phyloP scores from a whole-genome alignment of 2,888 invertebrate species.

The Digitonthophagus gazella region DNA sequence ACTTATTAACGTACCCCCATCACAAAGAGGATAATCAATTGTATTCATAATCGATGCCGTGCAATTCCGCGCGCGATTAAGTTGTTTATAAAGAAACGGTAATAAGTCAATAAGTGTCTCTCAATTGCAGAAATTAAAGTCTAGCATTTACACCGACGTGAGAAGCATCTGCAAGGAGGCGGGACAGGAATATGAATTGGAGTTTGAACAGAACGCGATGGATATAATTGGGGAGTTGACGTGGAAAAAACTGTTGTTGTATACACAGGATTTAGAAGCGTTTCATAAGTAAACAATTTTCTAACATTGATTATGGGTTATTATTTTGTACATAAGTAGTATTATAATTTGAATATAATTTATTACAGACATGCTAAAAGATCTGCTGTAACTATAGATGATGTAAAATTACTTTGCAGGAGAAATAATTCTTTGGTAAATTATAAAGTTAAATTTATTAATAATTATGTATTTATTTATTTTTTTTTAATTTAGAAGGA shows the following conservation, averaged over 20 bases:
- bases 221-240: slow-evolving; percentile 62
- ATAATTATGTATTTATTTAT: background rate
- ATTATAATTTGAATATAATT: background rate
- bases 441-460: slow-evolving; percentile 10
- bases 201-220: slow-evolving; percentile 56
- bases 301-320: slow-evolving; percentile 14
- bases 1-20: background rate
- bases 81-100: slow-evolving; percentile 3
- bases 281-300: slow-evolving; percentile 60
- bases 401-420: slow-evolving; percentile 62
- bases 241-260: slow-evolving; percentile 57
- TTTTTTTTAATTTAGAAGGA: slow-evolving; percentile 26
- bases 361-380: slow-evolving; percentile 63
- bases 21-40: slow-evolving; percentile 6
- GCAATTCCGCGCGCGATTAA: slow-evolving; percentile 8
- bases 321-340: slow-evolving; percentile 7
- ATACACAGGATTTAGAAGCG: slow-evolving; percentile 62
- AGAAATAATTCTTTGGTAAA: slow-evolving; percentile 62
- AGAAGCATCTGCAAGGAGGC: slow-evolving; percentile 58
- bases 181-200: slow-evolving; percentile 53
- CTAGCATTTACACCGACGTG: slow-evolving; percentile 50
- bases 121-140: slow-evolving; percentile 58
- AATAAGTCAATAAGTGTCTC: background rate
- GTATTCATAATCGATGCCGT: slow-evolving; percentile 7
- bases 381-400: slow-evolving; percentile 60